These are phyloP conservation scores for Tenrec ecaudatus DNA, from an alignment of 2,113 vertebrate genomes.

Conservation along the genomic window DNA sequence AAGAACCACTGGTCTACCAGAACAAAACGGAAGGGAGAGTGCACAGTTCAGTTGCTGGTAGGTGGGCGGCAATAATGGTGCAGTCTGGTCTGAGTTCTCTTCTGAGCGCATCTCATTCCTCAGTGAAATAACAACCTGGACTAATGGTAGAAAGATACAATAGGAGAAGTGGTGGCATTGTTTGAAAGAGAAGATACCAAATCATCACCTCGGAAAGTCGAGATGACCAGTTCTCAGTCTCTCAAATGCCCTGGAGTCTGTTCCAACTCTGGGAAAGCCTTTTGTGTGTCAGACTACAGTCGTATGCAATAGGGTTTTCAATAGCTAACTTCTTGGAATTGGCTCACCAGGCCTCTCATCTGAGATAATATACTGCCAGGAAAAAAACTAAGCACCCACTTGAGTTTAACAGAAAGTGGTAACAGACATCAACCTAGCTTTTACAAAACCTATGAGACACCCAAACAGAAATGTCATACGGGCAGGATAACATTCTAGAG, in stretches of 20 bases:
- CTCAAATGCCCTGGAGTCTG: neutral
- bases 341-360: neutral
- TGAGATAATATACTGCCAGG: neutral
- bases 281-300: neutral
- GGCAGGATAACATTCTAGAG: neutral
- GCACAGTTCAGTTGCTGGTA: neutral
- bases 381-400: neutral
- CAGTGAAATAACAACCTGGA: neutral
- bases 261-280: neutral
- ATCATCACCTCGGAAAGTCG: neutral
- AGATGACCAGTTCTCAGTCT: neutral
- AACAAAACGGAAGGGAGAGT: neutral
- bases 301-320: neutral
- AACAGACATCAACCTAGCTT: neutral
- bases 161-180: neutral
- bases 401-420: neutral
- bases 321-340: neutral
- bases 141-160: neutral
- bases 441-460: neutral
- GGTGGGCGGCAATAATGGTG: neutral
- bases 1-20: neutral
- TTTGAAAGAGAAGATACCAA: neutral
- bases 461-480: neutral
- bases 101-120: conserved; percentile 2
- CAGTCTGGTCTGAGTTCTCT: neutral